phyloP scores from a whole-genome alignment of 2,888 invertebrate species.

The Andrena camellia region DNA sequence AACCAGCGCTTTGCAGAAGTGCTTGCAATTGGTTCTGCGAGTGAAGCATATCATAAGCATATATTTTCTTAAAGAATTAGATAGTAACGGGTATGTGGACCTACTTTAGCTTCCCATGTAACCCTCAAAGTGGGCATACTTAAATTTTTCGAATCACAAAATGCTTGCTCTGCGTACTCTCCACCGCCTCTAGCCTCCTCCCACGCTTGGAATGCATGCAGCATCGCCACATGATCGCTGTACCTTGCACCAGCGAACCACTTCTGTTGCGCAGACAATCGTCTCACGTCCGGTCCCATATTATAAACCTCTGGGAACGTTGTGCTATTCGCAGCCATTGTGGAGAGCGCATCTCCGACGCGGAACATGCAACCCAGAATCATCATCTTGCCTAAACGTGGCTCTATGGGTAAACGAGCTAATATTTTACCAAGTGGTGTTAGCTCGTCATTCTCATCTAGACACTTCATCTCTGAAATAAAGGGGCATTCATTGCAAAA shows the following conservation, averaged over 20 bases:
- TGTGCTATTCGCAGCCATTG: slow-evolving; percentile 97
- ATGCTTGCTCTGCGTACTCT: slow-evolving; percentile 91
- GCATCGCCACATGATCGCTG: slow-evolving; percentile 98
- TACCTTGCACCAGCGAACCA: slow-evolving; percentile 94
- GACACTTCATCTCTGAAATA: slow-evolving; percentile 93
- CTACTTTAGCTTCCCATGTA: slow-evolving; percentile 95
- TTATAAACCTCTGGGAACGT: slow-evolving; percentile 98
- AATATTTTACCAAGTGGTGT: slow-evolving; percentile 97
- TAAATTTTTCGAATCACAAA: slow-evolving; percentile 96
- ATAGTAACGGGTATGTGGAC: slow-evolving; percentile 1
- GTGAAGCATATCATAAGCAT: background rate
- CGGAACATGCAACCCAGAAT: slow-evolving; percentile 96
- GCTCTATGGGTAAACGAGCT: slow-evolving; percentile 98
- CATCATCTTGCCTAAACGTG: slow-evolving; percentile 98
- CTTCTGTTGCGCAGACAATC: slow-evolving; percentile 94
- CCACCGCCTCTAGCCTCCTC: slow-evolving; percentile 89
- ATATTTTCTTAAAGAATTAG: background rate
- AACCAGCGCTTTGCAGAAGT: slow-evolving; percentile 91
- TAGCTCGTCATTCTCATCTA: slow-evolving; percentile 94
- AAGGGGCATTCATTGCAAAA: background rate
- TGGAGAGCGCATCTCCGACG: slow-evolving; percentile 95
- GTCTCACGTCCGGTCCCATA: slow-evolving; percentile 90
- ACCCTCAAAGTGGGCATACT: slow-evolving; percentile 95
- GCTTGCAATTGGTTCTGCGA: slow-evolving; percentile 88
- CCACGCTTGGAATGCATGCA: slow-evolving; percentile 96